Evolutionary conservation across 2,797 vertebrate species (phyloP).

Genomic region (Luscinia megarhynchos): DNA sequence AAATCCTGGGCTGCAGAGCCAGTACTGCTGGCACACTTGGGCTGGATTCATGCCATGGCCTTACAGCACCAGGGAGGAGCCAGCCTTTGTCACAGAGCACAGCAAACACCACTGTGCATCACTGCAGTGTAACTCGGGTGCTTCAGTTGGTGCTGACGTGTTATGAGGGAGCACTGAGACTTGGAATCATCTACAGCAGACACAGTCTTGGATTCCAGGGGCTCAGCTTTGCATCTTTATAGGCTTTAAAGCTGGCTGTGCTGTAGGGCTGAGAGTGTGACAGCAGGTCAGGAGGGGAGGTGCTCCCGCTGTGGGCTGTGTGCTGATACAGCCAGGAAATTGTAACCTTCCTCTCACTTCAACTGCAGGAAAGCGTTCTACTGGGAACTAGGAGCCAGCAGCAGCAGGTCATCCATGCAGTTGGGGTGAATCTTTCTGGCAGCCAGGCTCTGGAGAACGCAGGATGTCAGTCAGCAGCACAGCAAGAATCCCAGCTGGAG

Average conservation of each 20-base stretch:
- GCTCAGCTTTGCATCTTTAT: not conserved
- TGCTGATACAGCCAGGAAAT: not conserved
- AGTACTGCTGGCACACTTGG: accelerated
- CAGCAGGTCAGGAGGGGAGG: not conserved
- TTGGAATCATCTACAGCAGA: not conserved
- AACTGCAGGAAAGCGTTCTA: constrained; percentile 89
- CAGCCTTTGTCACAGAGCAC: not conserved
- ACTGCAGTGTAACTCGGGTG: not conserved
- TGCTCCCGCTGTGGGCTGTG: not conserved
- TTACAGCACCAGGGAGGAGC: not conserved
- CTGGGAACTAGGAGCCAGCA: constrained; percentile 82
- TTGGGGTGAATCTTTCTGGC: not conserved
- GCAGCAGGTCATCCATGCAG: not conserved
- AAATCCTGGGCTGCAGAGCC: not conserved
- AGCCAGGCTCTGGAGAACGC: not conserved
- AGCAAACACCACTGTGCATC: accelerated
- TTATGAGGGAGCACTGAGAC: accelerated
- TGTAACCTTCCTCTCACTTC: not conserved
- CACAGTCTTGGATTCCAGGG: not conserved
- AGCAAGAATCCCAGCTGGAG: not conserved
- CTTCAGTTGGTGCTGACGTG: not conserved
- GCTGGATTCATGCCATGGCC: accelerated
- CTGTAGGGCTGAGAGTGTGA: not conserved
- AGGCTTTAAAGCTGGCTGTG: not conserved
- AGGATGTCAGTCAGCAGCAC: constrained; percentile 22